A percentile compares a stretch with the other conserved stretches of the same genome.
These are phyloP conservation scores for Hemichromis elongatus DNA, from an alignment of 2,113 vertebrate genomes.

Conservation along the genomic window DNA sequence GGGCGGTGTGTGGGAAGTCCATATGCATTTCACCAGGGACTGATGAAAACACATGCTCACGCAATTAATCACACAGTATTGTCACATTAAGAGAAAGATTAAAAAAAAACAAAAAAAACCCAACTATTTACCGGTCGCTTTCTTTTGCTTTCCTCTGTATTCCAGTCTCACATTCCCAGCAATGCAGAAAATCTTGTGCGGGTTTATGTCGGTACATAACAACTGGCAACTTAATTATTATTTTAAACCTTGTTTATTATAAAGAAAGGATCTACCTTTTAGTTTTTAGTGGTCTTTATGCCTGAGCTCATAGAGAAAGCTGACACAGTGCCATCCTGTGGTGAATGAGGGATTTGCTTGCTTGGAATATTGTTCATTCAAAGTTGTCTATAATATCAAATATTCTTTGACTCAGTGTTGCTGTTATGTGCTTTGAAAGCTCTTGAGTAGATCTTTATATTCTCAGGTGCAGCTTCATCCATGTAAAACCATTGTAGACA, in stretches of 20 bases:
- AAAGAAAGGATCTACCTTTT: neutral
- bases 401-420: neutral
- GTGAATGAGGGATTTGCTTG: neutral
- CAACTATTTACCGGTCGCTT: neutral
- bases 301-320: constrained; percentile 18
- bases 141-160: neutral
- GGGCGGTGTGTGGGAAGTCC: constrained; percentile 62
- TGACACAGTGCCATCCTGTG: constrained; percentile 74
- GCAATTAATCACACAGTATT: constrained; percentile 30
- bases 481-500: constrained; percentile 14
- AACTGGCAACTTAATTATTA: constrained; percentile 56
- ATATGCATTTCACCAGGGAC: constrained; percentile 60
- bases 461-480: constrained; percentile 13
- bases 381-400: neutral
- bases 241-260: constrained; percentile 39
- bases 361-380: neutral
- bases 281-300: constrained; percentile 4
- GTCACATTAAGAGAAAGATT: neutral
- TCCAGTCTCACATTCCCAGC: neutral
- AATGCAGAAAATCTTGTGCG: constrained; percentile 7
- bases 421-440: neutral
- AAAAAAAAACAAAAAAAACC: neutral
- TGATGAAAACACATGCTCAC: constrained; percentile 27
- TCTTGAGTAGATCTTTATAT: neutral
- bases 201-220: constrained; percentile 38